These are phyloP conservation scores for Phalloptychus januarius DNA, from an alignment of 2,797 vertebrate species.

Conservation along the genomic window DNA sequence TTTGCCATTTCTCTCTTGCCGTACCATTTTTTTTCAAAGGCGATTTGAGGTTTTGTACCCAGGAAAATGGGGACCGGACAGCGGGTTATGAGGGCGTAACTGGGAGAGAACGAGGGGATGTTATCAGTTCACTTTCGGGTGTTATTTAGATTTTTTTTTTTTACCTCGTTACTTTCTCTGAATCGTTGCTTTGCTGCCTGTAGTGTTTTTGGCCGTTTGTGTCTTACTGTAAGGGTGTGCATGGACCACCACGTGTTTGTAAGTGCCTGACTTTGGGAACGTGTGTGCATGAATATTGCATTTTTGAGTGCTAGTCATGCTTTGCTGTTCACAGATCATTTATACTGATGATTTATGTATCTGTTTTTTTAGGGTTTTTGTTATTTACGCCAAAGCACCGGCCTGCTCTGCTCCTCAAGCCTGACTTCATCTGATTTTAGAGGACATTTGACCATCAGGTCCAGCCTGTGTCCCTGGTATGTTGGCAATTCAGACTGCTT, in stretches of 20 bases:
- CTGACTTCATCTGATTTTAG: slow-evolving; percentile 77
- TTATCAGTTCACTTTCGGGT: slow-evolving; percentile 63
- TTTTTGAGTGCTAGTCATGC: slow-evolving; percentile 49
- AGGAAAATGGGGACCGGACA: slow-evolving; percentile 78
- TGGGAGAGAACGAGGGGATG: slow-evolving; percentile 66
- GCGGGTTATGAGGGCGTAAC: slow-evolving; percentile 72
- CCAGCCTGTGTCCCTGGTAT: slow-evolving; percentile 66
- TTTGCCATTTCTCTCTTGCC: slow-evolving; percentile 83
- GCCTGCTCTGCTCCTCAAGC: slow-evolving; percentile 75
- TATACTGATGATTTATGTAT: slow-evolving; percentile 62
- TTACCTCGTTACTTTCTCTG: slow-evolving; percentile 42
- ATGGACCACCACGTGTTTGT: slow-evolving; percentile 73
- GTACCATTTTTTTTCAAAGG: slow-evolving; percentile 74
- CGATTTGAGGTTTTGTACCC: slow-evolving; percentile 76
- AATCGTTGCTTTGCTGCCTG: slow-evolving; percentile 57
- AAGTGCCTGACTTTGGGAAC: slow-evolving; percentile 62
- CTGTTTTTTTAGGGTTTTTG: slow-evolving; percentile 67
- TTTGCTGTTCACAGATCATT: slow-evolving; percentile 54
- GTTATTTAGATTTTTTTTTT: slow-evolving; percentile 60
- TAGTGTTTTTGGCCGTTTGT: slow-evolving; percentile 58
- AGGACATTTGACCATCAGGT: slow-evolving; percentile 70
- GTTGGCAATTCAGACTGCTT: slow-evolving; percentile 70
- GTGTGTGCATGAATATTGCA: slow-evolving; percentile 49
- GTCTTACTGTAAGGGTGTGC: slow-evolving; percentile 51
- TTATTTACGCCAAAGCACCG: slow-evolving; percentile 59